These are phyloP conservation scores for Thymelicus lineola DNA, from an alignment of 2,888 invertebrate genomes.

Conservation along the genomic window DNA sequence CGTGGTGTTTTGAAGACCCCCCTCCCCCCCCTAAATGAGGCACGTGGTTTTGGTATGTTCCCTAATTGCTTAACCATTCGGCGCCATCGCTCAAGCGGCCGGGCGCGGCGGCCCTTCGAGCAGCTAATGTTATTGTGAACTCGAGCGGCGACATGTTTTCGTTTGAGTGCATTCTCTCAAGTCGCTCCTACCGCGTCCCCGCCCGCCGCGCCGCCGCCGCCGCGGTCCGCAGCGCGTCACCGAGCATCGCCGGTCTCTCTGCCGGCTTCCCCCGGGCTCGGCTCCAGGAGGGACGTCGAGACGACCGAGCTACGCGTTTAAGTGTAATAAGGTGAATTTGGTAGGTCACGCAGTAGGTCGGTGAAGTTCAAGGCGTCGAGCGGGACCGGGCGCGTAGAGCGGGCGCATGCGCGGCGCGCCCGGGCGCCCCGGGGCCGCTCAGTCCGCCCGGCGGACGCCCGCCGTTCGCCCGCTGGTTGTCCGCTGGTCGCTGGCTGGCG, in stretches of 20 bases:
- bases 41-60: no score
- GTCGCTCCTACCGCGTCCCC: conserved; percentile 17
- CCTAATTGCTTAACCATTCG: no score
- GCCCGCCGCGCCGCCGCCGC: not conserved
- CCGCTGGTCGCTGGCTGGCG: conserved; percentile 10
- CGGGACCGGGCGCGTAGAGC: conserved; percentile 37
- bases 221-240: not conserved
- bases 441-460: conserved; percentile 20
- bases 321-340: not conserved
- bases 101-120: not conserved
- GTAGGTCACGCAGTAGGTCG: conserved; percentile 8
- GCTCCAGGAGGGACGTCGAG: not conserved
- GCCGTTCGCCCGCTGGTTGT: conserved; percentile 15
- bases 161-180: conserved; percentile 21
- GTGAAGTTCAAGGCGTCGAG: conserved; percentile 26
- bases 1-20: no score
- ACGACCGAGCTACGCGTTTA: not conserved
- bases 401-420: conserved; percentile 38
- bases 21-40: no score
- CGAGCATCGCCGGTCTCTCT: no score
- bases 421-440: conserved; percentile 34
- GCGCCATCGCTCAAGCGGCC: not conserved
- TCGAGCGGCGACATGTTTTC: conserved; percentile 27
- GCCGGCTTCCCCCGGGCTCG: not conserved
- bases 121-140: conserved; percentile 27